Base-by-base conservation (phyloP, 2,113 vertebrate species). In the Mustelus asterias region DNA sequence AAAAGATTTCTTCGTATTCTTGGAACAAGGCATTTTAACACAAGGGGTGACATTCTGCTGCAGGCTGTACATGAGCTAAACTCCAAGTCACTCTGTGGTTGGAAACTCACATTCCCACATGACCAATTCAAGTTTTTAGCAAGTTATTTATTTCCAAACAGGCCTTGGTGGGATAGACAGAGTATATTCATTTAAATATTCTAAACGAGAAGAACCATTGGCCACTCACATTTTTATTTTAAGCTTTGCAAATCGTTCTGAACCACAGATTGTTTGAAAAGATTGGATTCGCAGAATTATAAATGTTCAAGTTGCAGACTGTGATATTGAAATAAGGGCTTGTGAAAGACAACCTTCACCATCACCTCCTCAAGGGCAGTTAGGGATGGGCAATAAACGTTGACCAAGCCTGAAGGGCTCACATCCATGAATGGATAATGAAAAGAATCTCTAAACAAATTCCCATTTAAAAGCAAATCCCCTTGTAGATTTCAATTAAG, bases 21-120 rank as follows among this genome's bases (percentile, higher is more conserved):
- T 96, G 94, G 67, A 96, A 97, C 97, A 96, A 90, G 54, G n/a
- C 96, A 70, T 95, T 76, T 96, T 83, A 97, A 97, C 96, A 33
- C 48, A 96, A 29, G 86, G 96, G 80, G n/a, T 96, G 72, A 96
- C 41, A 86, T 96, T 96, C 89, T 96, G 95, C 96, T 97, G 96
- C 96, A 96, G 97, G 96, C 95, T 92, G 97, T 69, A 97, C 96
- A 95, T n/a, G 96, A 97, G 97, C 96, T 96, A 96, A 97, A 97
- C 97, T 97, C 96, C 96, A 96, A 7, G 63, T 65, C 97, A 96
- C 96, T 96, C 96, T 96, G 89, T 63, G 65, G 44, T 95, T 93
- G 96, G 93, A 58, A 24, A 44, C 88, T 95, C 96, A 97, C 65
- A 96, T 97, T 96, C 88, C 26, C 44, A 95, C 22, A 10, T 95